A percentile compares a stretch with the other conserved stretches of the same genome.
Evolutionary conservation across 2,888 invertebrate species (phyloP).

Genomic region (Aphelenchoides bicaudatus): DNA sequence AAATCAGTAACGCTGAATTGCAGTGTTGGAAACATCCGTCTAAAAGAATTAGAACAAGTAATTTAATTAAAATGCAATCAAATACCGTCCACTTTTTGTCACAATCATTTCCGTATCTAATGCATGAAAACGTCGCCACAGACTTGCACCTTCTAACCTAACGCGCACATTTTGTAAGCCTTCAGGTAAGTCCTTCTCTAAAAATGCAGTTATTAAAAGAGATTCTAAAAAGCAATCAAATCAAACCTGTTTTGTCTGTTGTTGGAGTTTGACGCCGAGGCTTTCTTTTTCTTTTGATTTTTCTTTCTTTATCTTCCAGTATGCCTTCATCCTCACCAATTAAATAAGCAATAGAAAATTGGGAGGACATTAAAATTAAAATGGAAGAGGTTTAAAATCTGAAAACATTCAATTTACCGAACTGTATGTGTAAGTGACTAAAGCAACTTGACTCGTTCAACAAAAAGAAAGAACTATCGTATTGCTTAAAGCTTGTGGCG

Average conservation of each 20-base stretch:
- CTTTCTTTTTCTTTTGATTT: neutral
- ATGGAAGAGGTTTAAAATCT: no score
- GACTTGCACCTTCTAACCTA: constrained; percentile 85
- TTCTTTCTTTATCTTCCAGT: neutral
- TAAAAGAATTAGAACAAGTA: constrained; percentile 62
- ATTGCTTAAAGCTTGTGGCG: neutral
- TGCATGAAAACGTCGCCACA: constrained; percentile 86
- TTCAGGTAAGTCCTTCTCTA: constrained; percentile 7
- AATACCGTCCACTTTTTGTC: constrained; percentile 88
- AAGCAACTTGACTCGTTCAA: no score
- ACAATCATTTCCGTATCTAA: constrained; percentile 96
- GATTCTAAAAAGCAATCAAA: neutral
- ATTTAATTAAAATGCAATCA: constrained; percentile 20
- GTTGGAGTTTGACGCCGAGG: neutral
- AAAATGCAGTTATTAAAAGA: neutral
- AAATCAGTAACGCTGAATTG: constrained; percentile 81
- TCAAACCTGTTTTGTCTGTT: neutral
- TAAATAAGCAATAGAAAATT: constrained; percentile 25
- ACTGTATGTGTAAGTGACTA: no score
- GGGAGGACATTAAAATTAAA: constrained; percentile 8
- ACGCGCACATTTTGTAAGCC: constrained; percentile 70
- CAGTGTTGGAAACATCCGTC: constrained; percentile 96
- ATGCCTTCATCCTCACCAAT: constrained; percentile 21
- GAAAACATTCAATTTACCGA: no score
- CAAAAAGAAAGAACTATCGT: neutral